These are phyloP conservation scores for Drosophila tani DNA, from an alignment of 1,140 invertebrate genomes.

Conservation along the genomic window DNA sequence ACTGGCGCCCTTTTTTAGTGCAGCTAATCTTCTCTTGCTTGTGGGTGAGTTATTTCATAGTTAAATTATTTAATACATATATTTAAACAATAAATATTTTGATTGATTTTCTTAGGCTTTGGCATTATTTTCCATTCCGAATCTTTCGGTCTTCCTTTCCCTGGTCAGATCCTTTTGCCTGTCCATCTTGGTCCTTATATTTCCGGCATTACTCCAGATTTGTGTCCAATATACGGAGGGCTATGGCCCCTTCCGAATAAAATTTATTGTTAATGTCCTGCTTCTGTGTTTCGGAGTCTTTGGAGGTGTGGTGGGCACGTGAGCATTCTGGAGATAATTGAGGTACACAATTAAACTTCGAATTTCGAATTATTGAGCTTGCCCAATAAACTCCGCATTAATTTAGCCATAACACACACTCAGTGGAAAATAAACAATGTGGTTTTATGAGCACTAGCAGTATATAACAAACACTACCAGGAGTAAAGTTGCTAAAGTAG, in stretches of 20 bases:
- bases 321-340: slow-evolving; percentile 88
- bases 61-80: not conserved
- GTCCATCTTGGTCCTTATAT: slow-evolving; percentile 95
- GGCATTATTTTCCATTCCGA: slow-evolving; percentile 92
- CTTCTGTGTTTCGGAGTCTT: slow-evolving; percentile 89
- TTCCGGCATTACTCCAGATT: slow-evolving; percentile 92
- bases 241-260: slow-evolving; percentile 85
- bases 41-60: slow-evolving; percentile 85
- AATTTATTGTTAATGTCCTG: slow-evolving; percentile 87
- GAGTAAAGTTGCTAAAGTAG: slow-evolving; percentile 39
- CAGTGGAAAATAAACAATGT: not conserved
- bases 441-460: no score
- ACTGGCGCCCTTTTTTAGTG: slow-evolving; percentile 92
- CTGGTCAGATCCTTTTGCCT: slow-evolving; percentile 95
- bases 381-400: slow-evolving; percentile 20
- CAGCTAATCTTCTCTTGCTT: slow-evolving; percentile 92
- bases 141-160: slow-evolving; percentile 96
- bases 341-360: slow-evolving; percentile 42
- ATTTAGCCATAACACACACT: slow-evolving; percentile 1
- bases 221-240: slow-evolving; percentile 70
- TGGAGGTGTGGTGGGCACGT: slow-evolving; percentile 89
- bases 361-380: slow-evolving; percentile 7
- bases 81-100: not conserved
- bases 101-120: slow-evolving; percentile 78
- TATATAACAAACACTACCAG: not conserved